phyloP scores from a whole-genome alignment of 2,888 invertebrate genomes.

The Plusia festucae region DNA sequence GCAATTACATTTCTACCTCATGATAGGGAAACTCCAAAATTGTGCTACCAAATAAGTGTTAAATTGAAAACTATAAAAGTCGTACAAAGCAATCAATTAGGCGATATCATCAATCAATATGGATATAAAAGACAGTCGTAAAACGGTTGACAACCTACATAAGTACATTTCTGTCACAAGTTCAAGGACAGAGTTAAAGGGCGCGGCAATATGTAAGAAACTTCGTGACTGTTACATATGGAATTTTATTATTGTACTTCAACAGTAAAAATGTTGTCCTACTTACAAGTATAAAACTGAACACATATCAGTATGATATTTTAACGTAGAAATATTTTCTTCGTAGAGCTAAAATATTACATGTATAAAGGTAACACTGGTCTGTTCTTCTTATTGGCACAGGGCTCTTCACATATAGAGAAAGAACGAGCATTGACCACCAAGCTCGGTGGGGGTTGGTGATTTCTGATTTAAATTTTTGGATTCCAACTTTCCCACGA shows the following conservation, averaged over 20 bases:
- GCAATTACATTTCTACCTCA: no score
- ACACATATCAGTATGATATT: neutral
- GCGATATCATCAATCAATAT: slow-evolving; percentile 5
- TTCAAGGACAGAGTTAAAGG: neutral
- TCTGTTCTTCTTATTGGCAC: no score
- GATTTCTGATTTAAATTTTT: no score
- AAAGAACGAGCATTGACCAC: no score
- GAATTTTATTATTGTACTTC: neutral
- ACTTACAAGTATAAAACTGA: neutral
- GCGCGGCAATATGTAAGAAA: neutral
- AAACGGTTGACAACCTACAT: neutral
- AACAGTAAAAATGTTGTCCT: slow-evolving; percentile 4
- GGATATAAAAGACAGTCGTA: neutral
- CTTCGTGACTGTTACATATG: neutral
- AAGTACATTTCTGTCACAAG: neutral
- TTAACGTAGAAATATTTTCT: neutral
- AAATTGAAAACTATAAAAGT: slow-evolving; percentile 6
- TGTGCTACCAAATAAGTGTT: neutral
- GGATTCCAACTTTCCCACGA: no score
- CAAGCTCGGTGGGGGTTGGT: no score
- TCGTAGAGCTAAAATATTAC: neutral
- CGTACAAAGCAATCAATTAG: slow-evolving; percentile 3
- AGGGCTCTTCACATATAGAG: no score
- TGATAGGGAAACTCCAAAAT: neutral
- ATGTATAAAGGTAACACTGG: no score